Evolutionary conservation across 2,888 invertebrate species (phyloP).

Genomic region (Agrochola lychnidis): DNA sequence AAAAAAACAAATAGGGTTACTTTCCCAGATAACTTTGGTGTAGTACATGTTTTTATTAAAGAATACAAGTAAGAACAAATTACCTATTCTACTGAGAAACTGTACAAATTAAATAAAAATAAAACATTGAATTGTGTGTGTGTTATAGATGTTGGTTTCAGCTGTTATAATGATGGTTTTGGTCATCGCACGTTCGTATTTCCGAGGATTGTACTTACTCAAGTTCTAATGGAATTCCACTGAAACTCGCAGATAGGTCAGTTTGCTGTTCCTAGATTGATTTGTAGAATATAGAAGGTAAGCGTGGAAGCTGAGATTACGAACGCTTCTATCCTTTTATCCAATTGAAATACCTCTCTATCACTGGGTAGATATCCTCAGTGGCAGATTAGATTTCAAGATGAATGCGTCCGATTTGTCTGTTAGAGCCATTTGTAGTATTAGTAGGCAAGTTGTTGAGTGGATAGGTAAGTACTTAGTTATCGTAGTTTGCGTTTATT

Average conservation of each 20-base stretch:
- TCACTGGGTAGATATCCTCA: slow-evolving; percentile 4
- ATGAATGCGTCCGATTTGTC: slow-evolving; percentile 22
- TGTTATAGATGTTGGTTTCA: neutral
- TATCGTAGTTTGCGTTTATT: neutral
- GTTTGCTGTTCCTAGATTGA: neutral
- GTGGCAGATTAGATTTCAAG: slow-evolving; percentile 28
- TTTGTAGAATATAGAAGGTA: neutral
- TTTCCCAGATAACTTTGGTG: neutral
- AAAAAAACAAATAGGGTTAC: neutral
- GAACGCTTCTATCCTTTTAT: slow-evolving; percentile 23
- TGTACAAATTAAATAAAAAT: too few species aligned
- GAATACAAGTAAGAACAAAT: neutral
- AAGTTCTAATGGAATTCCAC: neutral
- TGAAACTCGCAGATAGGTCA: slow-evolving; percentile 2
- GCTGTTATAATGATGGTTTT: neutral
- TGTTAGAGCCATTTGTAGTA: neutral
- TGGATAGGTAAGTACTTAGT: neutral
- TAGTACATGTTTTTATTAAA: neutral
- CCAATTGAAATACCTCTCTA: slow-evolving; percentile 17
- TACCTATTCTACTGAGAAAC: too few species aligned
- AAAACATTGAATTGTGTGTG: neutral
- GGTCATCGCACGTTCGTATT: too few species aligned
- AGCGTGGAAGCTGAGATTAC: slow-evolving; percentile 15
- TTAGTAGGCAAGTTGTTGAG: neutral
- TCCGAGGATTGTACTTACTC: neutral